Base-by-base conservation (phyloP, 2,797 vertebrate species). In the Gastrophryne carolinensis region DNA sequence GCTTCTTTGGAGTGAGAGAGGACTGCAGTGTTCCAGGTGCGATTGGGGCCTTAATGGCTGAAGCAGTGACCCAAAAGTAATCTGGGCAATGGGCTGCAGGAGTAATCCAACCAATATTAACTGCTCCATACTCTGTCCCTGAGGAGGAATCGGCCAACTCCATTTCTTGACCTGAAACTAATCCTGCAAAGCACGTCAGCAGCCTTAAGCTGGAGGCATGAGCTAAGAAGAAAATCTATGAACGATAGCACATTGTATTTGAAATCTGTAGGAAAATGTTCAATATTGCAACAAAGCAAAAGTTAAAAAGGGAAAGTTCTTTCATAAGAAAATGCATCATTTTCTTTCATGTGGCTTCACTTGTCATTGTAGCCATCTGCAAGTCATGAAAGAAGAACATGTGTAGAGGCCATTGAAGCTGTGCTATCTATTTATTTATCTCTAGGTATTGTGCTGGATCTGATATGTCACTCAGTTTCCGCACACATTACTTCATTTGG, bases 381-480 rank as follows among this genome's bases (percentile, higher is more conserved):
- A 68, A 67, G 65, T 67, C 73, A 75, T 75, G 73, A 75, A 75
- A 39, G 21, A 35, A 30, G 41, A 75, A 37, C 64, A 75, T 75
- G 73, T 68, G 73, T 68, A 75, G 44, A 67, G 57, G 32, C 57
- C 61, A 75, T 75, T 75, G 73, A 75, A 75, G 63, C 61, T 68
- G 62, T 13, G 47, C 41, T 75, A 73, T 73, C 71, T 64, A 68
- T 75, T 75, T 75, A 68, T 75, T 75, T 75, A 75, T 75, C 73
- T 75, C 64, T 75, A 75, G 73, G 73, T 75, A 75, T 66, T 75
- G 29, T 49, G 44, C 63, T 37, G 73, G 54, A 75, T 75, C 73
- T 75, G 64, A 75, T 75, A 75, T 67, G 64, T 67, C 73, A 68
- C 62, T 75, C 73, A 50, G 73, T 75, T 75, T 75, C 73, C 64